Percentiles rank a stretch among this genome's conserved stretches.
Evolutionary conservation across 2,888 invertebrate species (phyloP).

Genomic region (Drosophila subsilvestris): DNA sequence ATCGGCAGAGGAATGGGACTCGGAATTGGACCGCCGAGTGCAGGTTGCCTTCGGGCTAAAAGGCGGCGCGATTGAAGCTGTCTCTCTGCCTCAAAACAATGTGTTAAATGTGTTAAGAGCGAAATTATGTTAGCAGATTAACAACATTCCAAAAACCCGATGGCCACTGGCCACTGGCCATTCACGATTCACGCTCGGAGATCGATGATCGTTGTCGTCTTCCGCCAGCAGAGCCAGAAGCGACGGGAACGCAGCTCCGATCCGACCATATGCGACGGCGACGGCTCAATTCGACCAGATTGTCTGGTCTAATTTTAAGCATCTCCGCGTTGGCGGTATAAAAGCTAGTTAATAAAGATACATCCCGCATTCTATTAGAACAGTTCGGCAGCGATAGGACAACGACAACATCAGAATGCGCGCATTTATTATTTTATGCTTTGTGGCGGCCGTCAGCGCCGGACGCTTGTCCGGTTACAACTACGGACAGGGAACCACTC

Average conservation of each 20-base stretch:
- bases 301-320: conserved; percentile 63
- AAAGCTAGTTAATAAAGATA: conserved; percentile 67
- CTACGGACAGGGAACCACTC: conserved; percentile 53
- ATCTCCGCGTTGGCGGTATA: conserved; percentile 73
- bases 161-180: conserved; percentile 40
- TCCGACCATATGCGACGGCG: conserved; percentile 45
- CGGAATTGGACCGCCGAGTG: conserved; percentile 20
- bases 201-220: conserved; percentile 35
- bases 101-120: conserved; percentile 79
- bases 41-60: background rate
- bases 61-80: conserved; percentile 70
- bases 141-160: conserved; percentile 71
- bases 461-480: conserved; percentile 62
- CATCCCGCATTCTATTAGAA: conserved; percentile 67
- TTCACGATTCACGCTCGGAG: conserved; percentile 29
- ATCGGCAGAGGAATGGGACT: conserved; percentile 1
- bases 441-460: conserved; percentile 62
- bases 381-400: conserved; percentile 34
- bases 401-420: conserved; percentile 58
- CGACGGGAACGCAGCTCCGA: conserved; percentile 34
- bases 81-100: conserved; percentile 63
- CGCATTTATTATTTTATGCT: conserved; percentile 60
- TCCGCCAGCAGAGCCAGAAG: conserved; percentile 45
- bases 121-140: conserved; percentile 79
- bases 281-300: conserved; percentile 63